These are phyloP conservation scores for Crotalus horridus DNA, from an alignment of 2,113 vertebrate genomes.

Conservation along the genomic window DNA sequence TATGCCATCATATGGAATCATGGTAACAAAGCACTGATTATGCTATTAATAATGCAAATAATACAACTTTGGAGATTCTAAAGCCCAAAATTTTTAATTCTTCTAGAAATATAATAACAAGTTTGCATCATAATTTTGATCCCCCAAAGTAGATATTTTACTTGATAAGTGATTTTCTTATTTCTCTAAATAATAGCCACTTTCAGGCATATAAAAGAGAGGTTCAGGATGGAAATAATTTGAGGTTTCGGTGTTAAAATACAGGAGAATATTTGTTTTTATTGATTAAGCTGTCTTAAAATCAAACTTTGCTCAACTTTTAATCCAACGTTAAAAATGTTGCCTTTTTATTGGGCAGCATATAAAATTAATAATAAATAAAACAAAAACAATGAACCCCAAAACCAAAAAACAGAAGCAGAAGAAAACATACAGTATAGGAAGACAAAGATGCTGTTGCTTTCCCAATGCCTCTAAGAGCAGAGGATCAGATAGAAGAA, in stretches of 20 bases:
- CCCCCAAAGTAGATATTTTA: background rate
- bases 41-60: background rate
- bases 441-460: background rate
- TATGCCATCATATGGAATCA: background rate
- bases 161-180: background rate
- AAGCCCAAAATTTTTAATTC: background rate
- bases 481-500: background rate
- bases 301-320: background rate
- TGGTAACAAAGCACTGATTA: background rate
- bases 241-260: background rate
- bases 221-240: background rate
- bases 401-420: background rate
- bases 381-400: background rate
- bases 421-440: background rate
- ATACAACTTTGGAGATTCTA: background rate
- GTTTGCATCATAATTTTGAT: background rate
- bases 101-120: background rate
- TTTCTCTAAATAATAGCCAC: background rate
- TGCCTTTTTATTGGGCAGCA: background rate
- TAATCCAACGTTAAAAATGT: background rate
- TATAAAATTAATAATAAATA: background rate
- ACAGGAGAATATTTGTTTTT: background rate
- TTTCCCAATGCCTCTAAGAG: background rate
- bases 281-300: background rate
- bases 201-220: background rate